phyloP scores from a whole-genome alignment of 2,888 invertebrate species.

The Drosophila austrosaltans region DNA sequence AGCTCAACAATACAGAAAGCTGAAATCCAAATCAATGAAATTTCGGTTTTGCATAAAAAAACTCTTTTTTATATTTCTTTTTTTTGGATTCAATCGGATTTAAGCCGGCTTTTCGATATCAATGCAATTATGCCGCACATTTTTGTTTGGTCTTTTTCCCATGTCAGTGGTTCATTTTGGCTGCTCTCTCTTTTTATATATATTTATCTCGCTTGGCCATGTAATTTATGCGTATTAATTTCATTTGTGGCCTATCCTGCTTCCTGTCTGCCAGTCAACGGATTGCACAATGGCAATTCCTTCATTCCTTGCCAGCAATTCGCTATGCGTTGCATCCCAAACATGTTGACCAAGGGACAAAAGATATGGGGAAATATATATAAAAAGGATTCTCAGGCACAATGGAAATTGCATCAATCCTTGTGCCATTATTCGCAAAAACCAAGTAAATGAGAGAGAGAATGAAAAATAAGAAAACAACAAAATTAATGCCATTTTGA shows the following conservation, averaged over 20 bases:
- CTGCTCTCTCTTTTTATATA: slow-evolving; percentile 13
- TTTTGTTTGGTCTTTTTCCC: slow-evolving; percentile 42
- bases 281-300: slow-evolving; percentile 51
- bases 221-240: slow-evolving; percentile 79
- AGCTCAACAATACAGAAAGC: too few relatives aligned
- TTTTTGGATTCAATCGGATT: neutral
- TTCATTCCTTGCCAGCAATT: slow-evolving; percentile 45
- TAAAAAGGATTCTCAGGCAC: slow-evolving; percentile 60
- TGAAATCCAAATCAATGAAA: too few relatives aligned
- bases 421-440: slow-evolving; percentile 54
- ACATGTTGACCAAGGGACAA: slow-evolving; percentile 47
- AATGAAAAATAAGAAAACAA: neutral
- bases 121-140: slow-evolving; percentile 7
- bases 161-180: slow-evolving; percentile 26
- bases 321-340: slow-evolving; percentile 52
- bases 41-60: too few relatives aligned
- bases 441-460: neutral
- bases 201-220: slow-evolving; percentile 39
- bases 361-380: slow-evolving; percentile 58
- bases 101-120: neutral
- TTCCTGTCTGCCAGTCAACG: slow-evolving; percentile 60
- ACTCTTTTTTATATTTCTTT: too few relatives aligned
- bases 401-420: slow-evolving; percentile 54
- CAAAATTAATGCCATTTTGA: slow-evolving; percentile 65
- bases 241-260: slow-evolving; percentile 74